Evolutionary conservation across 2,797 vertebrate genomes (phyloP).

Genomic region (Eospalax fontanierii): DNA sequence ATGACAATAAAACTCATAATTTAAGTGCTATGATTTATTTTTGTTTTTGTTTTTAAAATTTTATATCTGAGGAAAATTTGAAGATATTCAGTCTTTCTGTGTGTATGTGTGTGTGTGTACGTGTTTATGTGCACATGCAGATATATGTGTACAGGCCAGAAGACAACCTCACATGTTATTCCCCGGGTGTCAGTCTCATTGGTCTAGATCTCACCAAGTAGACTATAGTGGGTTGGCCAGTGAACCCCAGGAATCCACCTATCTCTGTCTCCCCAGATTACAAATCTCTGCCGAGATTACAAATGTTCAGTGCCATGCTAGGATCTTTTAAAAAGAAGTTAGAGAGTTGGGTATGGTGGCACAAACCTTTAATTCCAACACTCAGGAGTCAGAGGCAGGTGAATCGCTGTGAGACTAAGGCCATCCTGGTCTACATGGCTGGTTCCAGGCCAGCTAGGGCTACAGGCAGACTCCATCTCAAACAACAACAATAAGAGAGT

Average conservation of each 20-base stretch:
- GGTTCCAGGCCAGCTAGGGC: too few relatives aligned
- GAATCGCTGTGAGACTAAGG: too few relatives aligned
- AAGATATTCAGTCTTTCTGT: neutral
- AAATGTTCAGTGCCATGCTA: neutral
- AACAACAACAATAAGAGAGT: too few relatives aligned
- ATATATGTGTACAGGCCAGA: neutral
- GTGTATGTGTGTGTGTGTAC: neutral
- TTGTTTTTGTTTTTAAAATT: neutral
- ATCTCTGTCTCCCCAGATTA: too few relatives aligned
- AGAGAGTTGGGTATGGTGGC: too few relatives aligned
- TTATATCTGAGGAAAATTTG: neutral
- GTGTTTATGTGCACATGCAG: neutral
- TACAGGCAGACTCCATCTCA: too few relatives aligned
- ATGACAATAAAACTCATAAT: neutral
- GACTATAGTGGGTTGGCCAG: neutral
- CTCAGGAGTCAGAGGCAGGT: too few relatives aligned
- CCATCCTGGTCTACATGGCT: too few relatives aligned
- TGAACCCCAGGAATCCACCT: neutral
- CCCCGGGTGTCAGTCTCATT: neutral
- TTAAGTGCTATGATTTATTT: constrained; percentile 19
- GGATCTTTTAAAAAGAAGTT: neutral
- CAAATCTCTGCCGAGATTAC: neutral
- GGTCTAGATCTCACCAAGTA: neutral
- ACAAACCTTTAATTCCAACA: neutral
- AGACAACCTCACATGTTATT: neutral